Evolutionary conservation across 2,113 vertebrate genomes (phyloP).

Genomic region (Mormyrus lacerda): DNA sequence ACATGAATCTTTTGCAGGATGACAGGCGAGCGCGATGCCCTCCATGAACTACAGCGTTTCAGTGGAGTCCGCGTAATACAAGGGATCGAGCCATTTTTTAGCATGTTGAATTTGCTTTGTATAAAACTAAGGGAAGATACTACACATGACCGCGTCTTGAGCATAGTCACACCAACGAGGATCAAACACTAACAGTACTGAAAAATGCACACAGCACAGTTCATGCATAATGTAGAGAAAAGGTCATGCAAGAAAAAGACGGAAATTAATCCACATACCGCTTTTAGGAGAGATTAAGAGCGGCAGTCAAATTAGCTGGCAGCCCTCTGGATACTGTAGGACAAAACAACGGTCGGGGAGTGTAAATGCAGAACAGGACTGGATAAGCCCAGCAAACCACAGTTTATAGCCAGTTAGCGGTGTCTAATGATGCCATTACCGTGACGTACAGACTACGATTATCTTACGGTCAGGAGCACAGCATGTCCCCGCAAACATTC

Average conservation of each 20-base stretch:
- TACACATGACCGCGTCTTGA: not conserved
- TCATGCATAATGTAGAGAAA: not conserved
- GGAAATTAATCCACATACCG: not conserved
- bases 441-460: conserved; percentile 31
- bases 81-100: not conserved
- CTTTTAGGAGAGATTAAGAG: not conserved
- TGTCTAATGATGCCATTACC: conserved; percentile 5
- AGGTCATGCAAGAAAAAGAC: not conserved
- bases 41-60: not conserved
- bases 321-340: not conserved
- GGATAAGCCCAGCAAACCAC: not conserved
- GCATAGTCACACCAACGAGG: not conserved
- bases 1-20: not conserved
- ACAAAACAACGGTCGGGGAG: not conserved
- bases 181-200: not conserved
- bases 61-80: not conserved
- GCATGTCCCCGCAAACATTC: not conserved
- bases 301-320: not conserved
- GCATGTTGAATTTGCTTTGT: not conserved
- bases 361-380: not conserved
- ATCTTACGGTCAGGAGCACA: conserved; percentile 7
- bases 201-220: not conserved
- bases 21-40: not conserved
- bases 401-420: not conserved
- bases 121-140: not conserved